phyloP scores from a whole-genome alignment of 2,797 vertebrate genomes.

The Sebastes dallii region DNA sequence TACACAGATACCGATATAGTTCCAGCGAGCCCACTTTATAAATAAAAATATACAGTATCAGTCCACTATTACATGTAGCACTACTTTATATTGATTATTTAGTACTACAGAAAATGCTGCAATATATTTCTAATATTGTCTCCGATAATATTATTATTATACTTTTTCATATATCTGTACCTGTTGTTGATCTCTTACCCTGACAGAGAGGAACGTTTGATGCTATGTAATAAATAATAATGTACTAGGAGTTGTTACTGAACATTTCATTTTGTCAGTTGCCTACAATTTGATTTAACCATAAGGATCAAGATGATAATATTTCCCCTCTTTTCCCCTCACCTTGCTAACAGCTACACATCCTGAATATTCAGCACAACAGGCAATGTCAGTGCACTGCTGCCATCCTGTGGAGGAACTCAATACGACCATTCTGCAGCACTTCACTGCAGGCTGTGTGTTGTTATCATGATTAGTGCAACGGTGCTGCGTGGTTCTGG shows the following conservation, averaged over 20 bases:
- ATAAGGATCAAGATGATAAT: not conserved
- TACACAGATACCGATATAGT: too few relatives aligned
- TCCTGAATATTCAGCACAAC: not conserved
- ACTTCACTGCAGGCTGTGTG: not conserved
- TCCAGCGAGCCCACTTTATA: too few relatives aligned
- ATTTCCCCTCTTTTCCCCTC: not conserved
- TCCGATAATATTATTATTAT: not conserved
- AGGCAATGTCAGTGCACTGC: not conserved
- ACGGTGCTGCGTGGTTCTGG: not conserved
- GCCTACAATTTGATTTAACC: not conserved
- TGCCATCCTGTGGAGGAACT: conserved; percentile 19
- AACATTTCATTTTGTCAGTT: not conserved
- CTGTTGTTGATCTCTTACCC: not conserved
- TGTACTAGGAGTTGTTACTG: not conserved
- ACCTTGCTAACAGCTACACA: not conserved
- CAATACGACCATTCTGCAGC: not conserved
- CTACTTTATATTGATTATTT: not conserved
- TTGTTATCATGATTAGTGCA: not conserved
- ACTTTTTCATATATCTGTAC: not conserved
- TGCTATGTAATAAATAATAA: too few relatives aligned
- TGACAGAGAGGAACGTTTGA: not conserved
- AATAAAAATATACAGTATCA: too few relatives aligned
- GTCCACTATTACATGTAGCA: not conserved
- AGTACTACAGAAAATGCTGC: not conserved
- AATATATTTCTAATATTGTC: not conserved